Percentiles rank a stretch among this genome's conserved stretches.
Evolutionary conservation across 2,797 vertebrate species (phyloP).

Genomic region (Atherinosoma microstoma): DNA sequence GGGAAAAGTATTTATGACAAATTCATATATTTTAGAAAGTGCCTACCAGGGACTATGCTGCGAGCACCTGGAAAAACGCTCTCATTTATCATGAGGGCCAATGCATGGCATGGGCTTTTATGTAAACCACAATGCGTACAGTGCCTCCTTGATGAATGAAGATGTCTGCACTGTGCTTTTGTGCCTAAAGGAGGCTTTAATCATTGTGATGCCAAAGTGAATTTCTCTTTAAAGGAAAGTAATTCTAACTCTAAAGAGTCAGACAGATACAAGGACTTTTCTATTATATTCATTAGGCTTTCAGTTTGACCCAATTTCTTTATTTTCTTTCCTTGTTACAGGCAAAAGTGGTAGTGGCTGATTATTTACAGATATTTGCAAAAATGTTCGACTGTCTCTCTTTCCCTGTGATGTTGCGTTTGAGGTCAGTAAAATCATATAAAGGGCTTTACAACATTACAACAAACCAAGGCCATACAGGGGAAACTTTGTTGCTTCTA

Average conservation of each 20-base stretch:
- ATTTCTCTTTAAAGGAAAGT: neutral
- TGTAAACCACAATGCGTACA: conserved; percentile 20
- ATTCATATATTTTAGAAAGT: conserved; percentile 32
- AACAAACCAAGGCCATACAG: neutral
- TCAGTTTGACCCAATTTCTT: neutral
- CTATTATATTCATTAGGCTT: neutral
- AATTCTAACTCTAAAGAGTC: neutral
- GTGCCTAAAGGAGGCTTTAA: conserved; percentile 28
- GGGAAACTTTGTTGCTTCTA: conserved; percentile 1
- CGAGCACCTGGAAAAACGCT: conserved; percentile 32
- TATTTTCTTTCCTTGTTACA: neutral
- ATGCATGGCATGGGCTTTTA: conserved; percentile 12
- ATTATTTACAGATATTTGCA: conserved; percentile 5
- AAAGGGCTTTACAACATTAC: conserved; percentile 4
- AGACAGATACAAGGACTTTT: neutral
- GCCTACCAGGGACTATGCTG: conserved; percentile 10
- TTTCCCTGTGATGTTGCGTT: conserved; percentile 6
- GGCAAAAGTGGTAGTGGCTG: neutral
- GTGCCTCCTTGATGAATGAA: conserved; percentile 15
- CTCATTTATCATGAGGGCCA: conserved; percentile 39
- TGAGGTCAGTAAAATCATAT: conserved; percentile 15
- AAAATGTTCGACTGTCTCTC: neutral
- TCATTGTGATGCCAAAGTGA: neutral
- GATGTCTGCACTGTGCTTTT: conserved; percentile 7
- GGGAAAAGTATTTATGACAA: conserved; percentile 28